Evolutionary conservation across 2,797 vertebrate genomes (phyloP), one percentile per base, ranked within the genome.

Genomic region (Coregonus ussuriensis): DNA sequence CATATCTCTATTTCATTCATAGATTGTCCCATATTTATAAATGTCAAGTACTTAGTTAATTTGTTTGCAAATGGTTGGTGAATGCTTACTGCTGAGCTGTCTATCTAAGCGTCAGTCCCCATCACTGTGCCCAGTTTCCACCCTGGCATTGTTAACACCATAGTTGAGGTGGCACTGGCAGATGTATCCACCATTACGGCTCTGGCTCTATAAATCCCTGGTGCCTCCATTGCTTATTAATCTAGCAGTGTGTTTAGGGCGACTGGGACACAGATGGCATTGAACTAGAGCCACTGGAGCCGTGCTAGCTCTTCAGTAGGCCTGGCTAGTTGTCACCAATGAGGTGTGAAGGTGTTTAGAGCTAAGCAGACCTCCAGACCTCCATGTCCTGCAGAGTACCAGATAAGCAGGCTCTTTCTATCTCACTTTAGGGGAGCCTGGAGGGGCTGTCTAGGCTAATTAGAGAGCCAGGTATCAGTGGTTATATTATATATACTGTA

Each of bases 211-310:
- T 16, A 25, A 13, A 31, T 74, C 72, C 72, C 72, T 14, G 4
- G 72, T 25, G 54, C 18, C 56, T 41, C 72, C 11, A 25, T 37
- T 35, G 11, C 53, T 74, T 59, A 74, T 74, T 74, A 51, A 25
- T 25, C 56, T 47, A 47, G 56, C 72, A 65, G 72, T 21, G 33
- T 74, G 72, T 56, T 74, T 16, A 65, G 72, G 54, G 56, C 35
- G n/a, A 41, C 59, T 14, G n/a, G 72, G 72, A 33, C 72, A 74
- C 72, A 74, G 72, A 74, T 74, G 72, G 72, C 72, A 41, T 59
- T 29, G 31, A 54, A 56, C 71, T 72, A 16, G 41, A 72, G 16
- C 29, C 16, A 18, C 33, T 29, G 35, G 67, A 35, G 16, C 16
- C 3, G 6, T 16, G 72, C 33, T 56, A 41, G 18, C 33, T 16